Percentiles rank a stretch among this genome's conserved stretches.
These are phyloP conservation scores for Prorops nasuta DNA, from an alignment of 1,140 invertebrate genomes.

Conservation along the genomic window DNA sequence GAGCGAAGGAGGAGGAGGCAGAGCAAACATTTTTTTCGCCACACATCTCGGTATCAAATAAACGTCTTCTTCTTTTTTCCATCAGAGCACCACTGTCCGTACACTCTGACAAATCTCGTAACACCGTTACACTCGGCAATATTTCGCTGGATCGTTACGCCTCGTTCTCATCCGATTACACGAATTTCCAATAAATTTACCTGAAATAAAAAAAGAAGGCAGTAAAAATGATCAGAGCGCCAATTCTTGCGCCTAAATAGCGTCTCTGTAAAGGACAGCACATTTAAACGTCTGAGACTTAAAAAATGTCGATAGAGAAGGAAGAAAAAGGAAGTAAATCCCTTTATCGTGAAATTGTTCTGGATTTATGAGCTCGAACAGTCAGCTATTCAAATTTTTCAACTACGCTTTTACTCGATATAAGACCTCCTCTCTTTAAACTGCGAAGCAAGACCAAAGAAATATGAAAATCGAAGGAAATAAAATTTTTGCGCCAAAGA, in stretches of 20 bases:
- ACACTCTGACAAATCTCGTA: no score
- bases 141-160: no score
- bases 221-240: conserved; percentile 1
- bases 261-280: no score
- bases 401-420: conserved; percentile 19
- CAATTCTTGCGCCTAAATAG: no score
- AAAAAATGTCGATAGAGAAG: conserved; percentile 22
- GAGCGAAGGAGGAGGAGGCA: conserved; percentile 5
- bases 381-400: conserved; percentile 35
- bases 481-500: conserved; percentile 17
- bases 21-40: no score
- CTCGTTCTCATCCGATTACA: no score
- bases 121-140: no score
- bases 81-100: no score
- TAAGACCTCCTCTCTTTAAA: conserved; percentile 19
- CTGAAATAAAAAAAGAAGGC: neutral
- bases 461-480: conserved; percentile 29
- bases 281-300: no score
- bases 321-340: conserved; percentile 19
- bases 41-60: no score
- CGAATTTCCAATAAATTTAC: no score
- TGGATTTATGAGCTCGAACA: conserved; percentile 33
- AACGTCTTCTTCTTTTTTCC: no score
- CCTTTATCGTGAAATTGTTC: conserved; percentile 33
- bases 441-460: conserved; percentile 10